These are phyloP conservation scores for Bellardia pandia DNA, from an alignment of 2,888 invertebrate genomes.

Conservation along the genomic window DNA sequence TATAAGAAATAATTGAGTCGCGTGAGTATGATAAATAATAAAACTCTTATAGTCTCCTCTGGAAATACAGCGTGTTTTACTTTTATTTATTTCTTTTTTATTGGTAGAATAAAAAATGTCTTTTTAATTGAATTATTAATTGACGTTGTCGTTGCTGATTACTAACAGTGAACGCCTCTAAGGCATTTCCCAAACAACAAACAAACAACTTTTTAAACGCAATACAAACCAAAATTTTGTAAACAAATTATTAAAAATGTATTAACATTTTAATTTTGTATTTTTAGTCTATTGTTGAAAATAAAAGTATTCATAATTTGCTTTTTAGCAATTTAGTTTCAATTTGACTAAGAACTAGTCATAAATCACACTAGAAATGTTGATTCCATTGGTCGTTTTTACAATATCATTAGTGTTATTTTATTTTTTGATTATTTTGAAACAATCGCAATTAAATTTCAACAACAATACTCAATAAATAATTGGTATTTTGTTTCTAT, in stretches of 20 bases:
- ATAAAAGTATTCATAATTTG: not conserved
- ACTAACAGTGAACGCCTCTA: conserved; percentile 24
- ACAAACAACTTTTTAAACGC: conserved; percentile 13
- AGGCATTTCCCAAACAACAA: not conserved
- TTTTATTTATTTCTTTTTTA: not conserved
- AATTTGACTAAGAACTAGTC: not conserved
- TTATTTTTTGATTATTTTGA: conserved; percentile 78
- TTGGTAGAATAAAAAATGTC: conserved; percentile 9
- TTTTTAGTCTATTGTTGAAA: not conserved
- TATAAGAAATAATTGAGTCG: conserved; percentile 51
- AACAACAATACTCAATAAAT: conserved; percentile 39
- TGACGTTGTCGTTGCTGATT: conserved; percentile 19
- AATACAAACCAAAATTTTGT: not conserved
- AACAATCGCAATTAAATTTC: conserved; percentile 75
- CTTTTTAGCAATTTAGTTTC: conserved; percentile 26
- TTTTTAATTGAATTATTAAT: conserved; percentile 57
- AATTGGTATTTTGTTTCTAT: conserved; percentile 35
- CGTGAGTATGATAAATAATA: conserved; percentile 44
- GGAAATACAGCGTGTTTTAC: not conserved
- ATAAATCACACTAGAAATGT: conserved; percentile 72
- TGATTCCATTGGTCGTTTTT: conserved; percentile 77
- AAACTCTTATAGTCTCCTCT: not conserved
- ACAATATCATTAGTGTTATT: conserved; percentile 78
- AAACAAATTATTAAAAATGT: conserved; percentile 11
- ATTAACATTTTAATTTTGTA: not conserved